A percentile compares a stretch with the other conserved stretches of the same genome.
Evolutionary conservation across 2,888 invertebrate species (phyloP).

Genomic region (Corbicula japonica): DNA sequence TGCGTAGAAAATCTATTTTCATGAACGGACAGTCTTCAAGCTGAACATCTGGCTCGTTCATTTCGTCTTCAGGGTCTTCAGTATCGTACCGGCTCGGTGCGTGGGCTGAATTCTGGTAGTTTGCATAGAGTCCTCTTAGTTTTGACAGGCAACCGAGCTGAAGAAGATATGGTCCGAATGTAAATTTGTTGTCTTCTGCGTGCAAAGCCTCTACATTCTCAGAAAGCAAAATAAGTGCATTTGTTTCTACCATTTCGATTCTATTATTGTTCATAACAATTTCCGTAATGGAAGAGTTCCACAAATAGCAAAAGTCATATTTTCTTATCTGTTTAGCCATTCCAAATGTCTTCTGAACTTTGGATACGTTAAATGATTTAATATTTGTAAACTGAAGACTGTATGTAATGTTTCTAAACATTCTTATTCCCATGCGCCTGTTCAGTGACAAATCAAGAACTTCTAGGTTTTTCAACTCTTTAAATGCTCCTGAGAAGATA

Average conservation of each 20-base stretch:
- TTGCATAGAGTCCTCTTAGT: neutral
- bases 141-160: slow-evolving; percentile 17
- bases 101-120: neutral
- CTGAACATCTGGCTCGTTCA: too few relatives aligned
- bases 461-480: neutral
- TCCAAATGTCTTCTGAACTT: slow-evolving; percentile 43
- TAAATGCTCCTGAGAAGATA: slow-evolving; percentile 24
- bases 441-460: slow-evolving; percentile 41
- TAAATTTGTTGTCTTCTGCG: slow-evolving; percentile 31
- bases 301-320: slow-evolving; percentile 37
- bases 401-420: slow-evolving; percentile 36
- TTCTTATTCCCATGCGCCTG: slow-evolving; percentile 20
- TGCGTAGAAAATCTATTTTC: too few relatives aligned
- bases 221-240: slow-evolving; percentile 19
- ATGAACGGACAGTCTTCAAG: too few relatives aligned
- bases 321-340: slow-evolving; percentile 8
- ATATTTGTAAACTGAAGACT: slow-evolving; percentile 45
- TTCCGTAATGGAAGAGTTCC: slow-evolving; percentile 35
- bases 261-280: slow-evolving; percentile 26
- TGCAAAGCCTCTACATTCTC: slow-evolving; percentile 11
- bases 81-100: neutral
- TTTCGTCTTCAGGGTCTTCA: slow-evolving; percentile 89
- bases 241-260: slow-evolving; percentile 23
- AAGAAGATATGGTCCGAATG: slow-evolving; percentile 36
- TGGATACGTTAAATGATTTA: slow-evolving; percentile 22